Evolutionary conservation across 1,140 invertebrate genomes (phyloP).

Genomic region (Cataglyphis hispanica): DNA sequence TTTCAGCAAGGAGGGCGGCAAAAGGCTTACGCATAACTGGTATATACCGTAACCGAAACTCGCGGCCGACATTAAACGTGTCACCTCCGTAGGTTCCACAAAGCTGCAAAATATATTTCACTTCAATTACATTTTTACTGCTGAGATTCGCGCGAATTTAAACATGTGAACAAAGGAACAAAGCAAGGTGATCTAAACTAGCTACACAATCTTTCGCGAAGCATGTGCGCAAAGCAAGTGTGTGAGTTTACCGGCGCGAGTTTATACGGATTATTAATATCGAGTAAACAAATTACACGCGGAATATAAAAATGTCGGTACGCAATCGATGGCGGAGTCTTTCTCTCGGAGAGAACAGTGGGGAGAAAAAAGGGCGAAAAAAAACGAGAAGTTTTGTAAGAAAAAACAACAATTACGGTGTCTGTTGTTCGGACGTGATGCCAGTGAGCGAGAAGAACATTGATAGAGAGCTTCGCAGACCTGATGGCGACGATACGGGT

Average conservation of each 20-base stretch:
- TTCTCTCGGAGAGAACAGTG: neutral
- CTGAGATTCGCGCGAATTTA: neutral
- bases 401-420: conserved; percentile 82
- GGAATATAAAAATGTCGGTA: neutral
- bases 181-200: conserved; percentile 31
- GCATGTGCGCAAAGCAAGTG: neutral
- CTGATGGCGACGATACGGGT: conserved; percentile 77
- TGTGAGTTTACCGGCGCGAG: conserved; percentile 15
- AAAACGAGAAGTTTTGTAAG: conserved; percentile 69
- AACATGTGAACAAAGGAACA: neutral
- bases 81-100: conserved; percentile 86
- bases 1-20: conserved; percentile 90
- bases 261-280: neutral
- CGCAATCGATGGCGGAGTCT: neutral
- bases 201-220: conserved; percentile 3
- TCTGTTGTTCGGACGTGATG: conserved; percentile 80
- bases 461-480: conserved; percentile 84
- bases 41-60: conserved; percentile 92
- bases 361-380: neutral
- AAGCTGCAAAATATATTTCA: conserved; percentile 75
- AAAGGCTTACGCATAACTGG: conserved; percentile 90
- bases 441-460: conserved; percentile 83
- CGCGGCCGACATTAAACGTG: conserved; percentile 89
- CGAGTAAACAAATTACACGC: neutral
- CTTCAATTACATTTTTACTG: conserved; percentile 19